These are phyloP conservation scores for Petrosia ficiformis DNA, from an alignment of 37 sponge, comb jelly and placozoan species.

Conservation along the genomic window DNA sequence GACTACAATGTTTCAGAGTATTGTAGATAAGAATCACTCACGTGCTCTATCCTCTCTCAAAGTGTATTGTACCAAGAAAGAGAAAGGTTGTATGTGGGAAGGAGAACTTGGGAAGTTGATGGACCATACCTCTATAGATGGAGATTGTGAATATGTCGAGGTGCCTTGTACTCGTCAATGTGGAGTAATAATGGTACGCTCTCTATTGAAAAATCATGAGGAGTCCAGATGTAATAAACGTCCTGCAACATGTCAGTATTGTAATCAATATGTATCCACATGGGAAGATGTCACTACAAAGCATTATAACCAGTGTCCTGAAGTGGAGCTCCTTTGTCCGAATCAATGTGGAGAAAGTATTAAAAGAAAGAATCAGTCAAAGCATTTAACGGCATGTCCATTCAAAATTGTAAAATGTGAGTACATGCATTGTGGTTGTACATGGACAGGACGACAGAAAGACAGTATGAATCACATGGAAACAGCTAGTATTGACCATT, in stretches of 20 bases:
- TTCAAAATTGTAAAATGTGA: no score
- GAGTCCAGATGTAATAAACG: background rate
- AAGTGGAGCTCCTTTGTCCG: no score
- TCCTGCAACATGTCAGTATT: background rate
- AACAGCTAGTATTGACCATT: no score
- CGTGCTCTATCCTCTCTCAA: background rate
- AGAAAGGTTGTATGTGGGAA: background rate
- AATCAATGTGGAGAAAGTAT: no score
- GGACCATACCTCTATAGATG: background rate
- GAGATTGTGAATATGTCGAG: background rate
- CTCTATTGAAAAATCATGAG: background rate
- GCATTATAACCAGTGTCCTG: no score
- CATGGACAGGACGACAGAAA: no score
- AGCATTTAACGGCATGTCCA: no score
- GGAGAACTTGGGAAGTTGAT: background rate
- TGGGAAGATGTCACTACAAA: no score
- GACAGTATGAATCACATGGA: no score
- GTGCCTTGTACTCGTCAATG: background rate
- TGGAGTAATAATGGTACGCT: background rate
- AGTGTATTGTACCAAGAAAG: background rate
- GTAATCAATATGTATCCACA: no score
- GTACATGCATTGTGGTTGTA: no score
- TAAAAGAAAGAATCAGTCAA: no score
- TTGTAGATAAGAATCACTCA: background rate
- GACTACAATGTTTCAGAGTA: background rate